These are phyloP conservation scores for Vanacampus margaritifer DNA, from an alignment of 2,113 vertebrate genomes.

Conservation along the genomic window DNA sequence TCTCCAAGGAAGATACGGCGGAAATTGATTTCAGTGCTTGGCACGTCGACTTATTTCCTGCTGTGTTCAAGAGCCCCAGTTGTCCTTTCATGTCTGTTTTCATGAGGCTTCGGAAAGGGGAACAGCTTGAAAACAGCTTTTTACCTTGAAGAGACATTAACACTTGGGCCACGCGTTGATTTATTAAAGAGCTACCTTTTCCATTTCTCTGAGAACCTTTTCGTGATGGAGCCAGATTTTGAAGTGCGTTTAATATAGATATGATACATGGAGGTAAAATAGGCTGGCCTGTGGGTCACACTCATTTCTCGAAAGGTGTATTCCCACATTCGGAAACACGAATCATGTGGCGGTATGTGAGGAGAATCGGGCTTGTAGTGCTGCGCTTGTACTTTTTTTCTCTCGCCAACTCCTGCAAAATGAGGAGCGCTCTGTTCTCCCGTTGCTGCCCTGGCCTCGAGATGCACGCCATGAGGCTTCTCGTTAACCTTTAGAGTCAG, in stretches of 20 bases:
- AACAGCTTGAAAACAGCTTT: slow-evolving; percentile 29
- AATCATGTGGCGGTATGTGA: slow-evolving; percentile 5
- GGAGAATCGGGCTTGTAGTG: slow-evolving; percentile 2
- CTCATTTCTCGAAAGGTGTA: neutral
- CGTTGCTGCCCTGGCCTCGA: slow-evolving; percentile 48
- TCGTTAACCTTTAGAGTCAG: slow-evolving; percentile 74
- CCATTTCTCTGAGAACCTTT: slow-evolving; percentile 11
- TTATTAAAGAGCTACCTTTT: slow-evolving; percentile 36
- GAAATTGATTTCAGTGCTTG: slow-evolving; percentile 44
- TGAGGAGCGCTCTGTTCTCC: slow-evolving; percentile 63
- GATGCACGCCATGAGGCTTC: slow-evolving; percentile 73
- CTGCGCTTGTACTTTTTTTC: slow-evolving; percentile 76
- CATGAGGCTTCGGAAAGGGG: slow-evolving; percentile 18
- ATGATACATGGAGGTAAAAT: slow-evolving; percentile 27
- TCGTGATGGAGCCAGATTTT: slow-evolving; percentile 7
- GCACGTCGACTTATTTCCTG: slow-evolving; percentile 43
- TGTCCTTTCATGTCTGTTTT: slow-evolving; percentile 47
- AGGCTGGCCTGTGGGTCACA: slow-evolving; percentile 8
- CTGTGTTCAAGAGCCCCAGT: slow-evolving; percentile 33
- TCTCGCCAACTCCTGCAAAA: slow-evolving; percentile 72
- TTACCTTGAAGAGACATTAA: slow-evolving; percentile 43
- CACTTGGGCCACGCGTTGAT: slow-evolving; percentile 33
- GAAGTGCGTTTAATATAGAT: slow-evolving; percentile 34
- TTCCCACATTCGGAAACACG: slow-evolving; percentile 1
- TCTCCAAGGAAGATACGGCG: slow-evolving; percentile 25